Evolutionary conservation across 2,888 invertebrate genomes (phyloP).

Genomic region (Acronicta alni): DNA sequence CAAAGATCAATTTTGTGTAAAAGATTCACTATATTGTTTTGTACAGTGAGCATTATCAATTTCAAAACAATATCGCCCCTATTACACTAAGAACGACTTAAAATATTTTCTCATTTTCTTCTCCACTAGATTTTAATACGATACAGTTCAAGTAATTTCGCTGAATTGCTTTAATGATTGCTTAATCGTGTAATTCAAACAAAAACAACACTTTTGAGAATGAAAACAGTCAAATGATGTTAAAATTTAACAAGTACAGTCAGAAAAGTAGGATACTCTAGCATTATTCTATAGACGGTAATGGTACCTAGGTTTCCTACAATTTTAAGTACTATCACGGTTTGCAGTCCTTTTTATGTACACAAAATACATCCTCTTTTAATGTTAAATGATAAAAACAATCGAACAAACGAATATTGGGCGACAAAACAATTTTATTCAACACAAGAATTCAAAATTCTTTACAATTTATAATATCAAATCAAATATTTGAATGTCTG

Average conservation of each 20-base stretch:
- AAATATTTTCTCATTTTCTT: constrained; percentile 69
- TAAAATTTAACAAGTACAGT: constrained; percentile 46
- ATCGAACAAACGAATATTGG: constrained; percentile 34
- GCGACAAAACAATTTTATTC: constrained; percentile 30
- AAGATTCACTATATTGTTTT: constrained; percentile 87
- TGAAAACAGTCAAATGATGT: constrained; percentile 46
- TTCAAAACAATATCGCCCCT: constrained; percentile 84
- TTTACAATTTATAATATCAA: constrained; percentile 27
- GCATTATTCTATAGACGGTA: constrained; percentile 69
- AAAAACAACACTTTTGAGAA: constrained; percentile 44
- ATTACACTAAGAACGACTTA: constrained; percentile 75
- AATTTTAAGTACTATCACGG: constrained; percentile 84
- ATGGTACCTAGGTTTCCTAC: constrained; percentile 65
- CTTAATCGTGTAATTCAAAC: constrained; percentile 50
- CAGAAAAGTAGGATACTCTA: constrained; percentile 66
- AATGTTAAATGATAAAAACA: constrained; percentile 42
- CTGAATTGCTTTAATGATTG: constrained; percentile 65
- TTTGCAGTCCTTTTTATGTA: constrained; percentile 76
- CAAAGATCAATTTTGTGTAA: constrained; percentile 76
- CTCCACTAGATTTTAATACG: constrained; percentile 67
- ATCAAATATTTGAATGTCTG: constrained; percentile 34
- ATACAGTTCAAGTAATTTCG: constrained; percentile 65
- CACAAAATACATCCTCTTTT: constrained; percentile 55
- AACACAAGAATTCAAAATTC: constrained; percentile 60
- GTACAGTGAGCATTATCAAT: constrained; percentile 75